phyloP scores from a whole-genome alignment of 2,113 vertebrate genomes.

The Halcyon senegalensis region DNA sequence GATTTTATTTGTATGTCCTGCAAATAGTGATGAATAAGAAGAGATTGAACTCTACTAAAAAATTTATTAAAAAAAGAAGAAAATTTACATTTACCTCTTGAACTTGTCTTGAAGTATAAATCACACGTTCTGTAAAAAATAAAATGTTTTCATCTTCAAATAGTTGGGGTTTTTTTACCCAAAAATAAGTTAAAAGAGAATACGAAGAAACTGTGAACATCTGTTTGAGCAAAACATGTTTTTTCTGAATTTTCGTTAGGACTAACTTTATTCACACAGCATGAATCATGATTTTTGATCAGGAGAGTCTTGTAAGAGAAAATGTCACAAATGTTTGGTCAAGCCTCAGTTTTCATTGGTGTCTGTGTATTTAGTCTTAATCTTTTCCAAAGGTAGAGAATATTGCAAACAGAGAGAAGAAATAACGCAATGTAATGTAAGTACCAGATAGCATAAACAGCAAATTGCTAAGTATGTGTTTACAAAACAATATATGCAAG shows the following conservation, averaged over 20 bases:
- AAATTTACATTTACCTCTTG: background rate
- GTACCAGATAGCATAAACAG: background rate
- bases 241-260: background rate
- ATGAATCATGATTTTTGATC: background rate
- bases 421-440: background rate
- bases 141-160: background rate
- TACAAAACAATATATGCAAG: background rate
- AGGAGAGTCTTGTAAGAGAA: background rate
- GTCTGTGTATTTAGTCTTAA: background rate
- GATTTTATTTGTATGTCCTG: background rate
- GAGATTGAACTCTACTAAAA: background rate
- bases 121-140: background rate
- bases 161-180: background rate
- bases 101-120: background rate
- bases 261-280: background rate
- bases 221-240: background rate
- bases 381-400: background rate
- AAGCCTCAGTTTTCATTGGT: background rate
- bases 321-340: slow-evolving; percentile 4
- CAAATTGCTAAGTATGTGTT: background rate
- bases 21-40: slow-evolving; percentile 26
- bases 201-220: background rate
- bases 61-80: background rate
- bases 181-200: background rate
- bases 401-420: background rate